Conservation (phyloP, 2,797 vertebrate species). For the Lacerta agilis region DNA sequence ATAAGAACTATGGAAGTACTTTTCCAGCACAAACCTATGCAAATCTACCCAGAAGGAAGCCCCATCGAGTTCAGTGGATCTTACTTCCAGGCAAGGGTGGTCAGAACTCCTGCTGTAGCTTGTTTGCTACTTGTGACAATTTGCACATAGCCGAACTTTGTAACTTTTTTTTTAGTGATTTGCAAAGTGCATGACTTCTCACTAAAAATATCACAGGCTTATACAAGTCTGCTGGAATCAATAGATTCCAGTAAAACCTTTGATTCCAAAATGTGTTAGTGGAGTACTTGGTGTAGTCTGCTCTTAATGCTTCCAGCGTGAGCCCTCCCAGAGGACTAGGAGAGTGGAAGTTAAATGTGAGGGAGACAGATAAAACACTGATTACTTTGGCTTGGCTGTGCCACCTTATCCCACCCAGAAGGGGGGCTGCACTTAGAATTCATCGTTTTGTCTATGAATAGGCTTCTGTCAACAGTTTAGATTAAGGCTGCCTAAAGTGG, state of each 20-base stretch:
- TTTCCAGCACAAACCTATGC: not conserved
- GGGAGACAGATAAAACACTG: constrained; percentile 52
- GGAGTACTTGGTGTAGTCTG: constrained; percentile 16
- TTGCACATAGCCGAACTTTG: not conserved
- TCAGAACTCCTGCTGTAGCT: not conserved
- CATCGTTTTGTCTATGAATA: constrained; percentile 49
- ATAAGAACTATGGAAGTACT: constrained; percentile 1
- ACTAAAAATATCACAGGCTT: constrained; percentile 33
- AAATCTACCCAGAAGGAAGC: not conserved
- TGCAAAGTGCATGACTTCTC: constrained; percentile 56
- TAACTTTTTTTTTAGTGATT: constrained; percentile 34
- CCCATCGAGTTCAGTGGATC: not conserved
- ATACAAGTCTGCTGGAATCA: constrained; percentile 59
- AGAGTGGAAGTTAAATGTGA: not conserved
- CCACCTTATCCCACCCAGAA: constrained; percentile 65
- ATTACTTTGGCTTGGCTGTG: constrained; percentile 34
- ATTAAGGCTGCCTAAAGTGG: constrained; percentile 63
- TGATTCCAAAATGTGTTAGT: constrained; percentile 59
- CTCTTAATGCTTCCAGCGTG: constrained; percentile 35
- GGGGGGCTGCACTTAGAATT: constrained; percentile 50
- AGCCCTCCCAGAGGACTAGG: constrained; percentile 16
- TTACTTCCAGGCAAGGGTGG: not conserved
- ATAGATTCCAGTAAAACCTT: constrained; percentile 59
- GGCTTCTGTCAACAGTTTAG: constrained; percentile 67
- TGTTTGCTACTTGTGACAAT: constrained; percentile 24